phyloP scores from a whole-genome alignment of 2,797 vertebrate species.

The Peromyscus melanophrys region DNA sequence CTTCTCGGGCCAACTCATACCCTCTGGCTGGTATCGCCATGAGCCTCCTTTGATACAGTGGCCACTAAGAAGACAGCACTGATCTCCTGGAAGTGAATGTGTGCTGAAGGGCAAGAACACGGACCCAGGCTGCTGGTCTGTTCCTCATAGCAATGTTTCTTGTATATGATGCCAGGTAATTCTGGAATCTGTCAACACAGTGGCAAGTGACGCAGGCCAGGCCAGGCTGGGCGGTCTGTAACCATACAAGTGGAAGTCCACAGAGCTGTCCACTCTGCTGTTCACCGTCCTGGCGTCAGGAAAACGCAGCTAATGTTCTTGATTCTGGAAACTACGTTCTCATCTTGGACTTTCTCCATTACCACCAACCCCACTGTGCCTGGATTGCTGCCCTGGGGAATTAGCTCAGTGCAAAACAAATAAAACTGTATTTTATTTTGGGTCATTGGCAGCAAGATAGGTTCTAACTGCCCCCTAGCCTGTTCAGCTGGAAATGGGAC shows the following conservation, averaged over 20 bases:
- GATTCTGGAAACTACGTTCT: conserved; percentile 50
- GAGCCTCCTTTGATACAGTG: background rate
- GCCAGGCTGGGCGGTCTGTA: background rate
- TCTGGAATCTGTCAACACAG: background rate
- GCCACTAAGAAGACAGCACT: background rate
- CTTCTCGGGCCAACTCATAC: background rate
- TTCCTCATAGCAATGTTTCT: background rate
- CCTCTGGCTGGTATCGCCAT: background rate
- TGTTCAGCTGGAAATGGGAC: background rate
- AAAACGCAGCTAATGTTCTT: background rate
- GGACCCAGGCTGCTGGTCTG: background rate
- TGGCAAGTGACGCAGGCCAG: background rate
- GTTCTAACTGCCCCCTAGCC: conserved; percentile 29
- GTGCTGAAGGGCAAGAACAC: accelerated
- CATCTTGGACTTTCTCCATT: conserved; percentile 65
- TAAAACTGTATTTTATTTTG: conserved; percentile 58
- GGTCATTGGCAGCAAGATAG: conserved; percentile 24
- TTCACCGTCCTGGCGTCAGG: background rate
- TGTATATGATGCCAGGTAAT: background rate
- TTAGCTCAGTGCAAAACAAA: conserved; percentile 73
- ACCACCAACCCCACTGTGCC: conserved; percentile 31
- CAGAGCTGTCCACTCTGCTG: background rate
- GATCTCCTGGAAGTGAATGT: background rate
- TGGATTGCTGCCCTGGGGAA: conserved; percentile 41
- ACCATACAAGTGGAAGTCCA: background rate